Evolutionary conservation across 2,113 vertebrate species (phyloP).

Genomic region (Cebus imitator): DNA sequence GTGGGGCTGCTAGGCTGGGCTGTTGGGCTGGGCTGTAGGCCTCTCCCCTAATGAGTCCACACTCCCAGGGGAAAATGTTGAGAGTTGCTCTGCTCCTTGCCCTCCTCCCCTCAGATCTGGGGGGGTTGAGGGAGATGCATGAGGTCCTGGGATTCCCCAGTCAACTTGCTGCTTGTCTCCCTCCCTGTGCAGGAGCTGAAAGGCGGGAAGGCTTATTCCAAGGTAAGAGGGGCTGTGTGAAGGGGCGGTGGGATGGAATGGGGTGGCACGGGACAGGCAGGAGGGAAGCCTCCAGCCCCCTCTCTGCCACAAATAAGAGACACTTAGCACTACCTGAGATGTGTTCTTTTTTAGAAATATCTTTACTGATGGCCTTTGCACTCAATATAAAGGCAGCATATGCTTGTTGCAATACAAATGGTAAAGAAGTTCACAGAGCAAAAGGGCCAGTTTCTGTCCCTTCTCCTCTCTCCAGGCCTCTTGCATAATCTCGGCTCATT

Average conservation of each 20-base stretch:
- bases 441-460: not conserved
- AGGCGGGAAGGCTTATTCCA: slow-evolving; percentile 96
- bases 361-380: not conserved
- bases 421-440: too few relatives aligned
- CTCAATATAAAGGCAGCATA: not conserved
- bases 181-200: slow-evolving; percentile 94
- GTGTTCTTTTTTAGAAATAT: not conserved
- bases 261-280: not conserved
- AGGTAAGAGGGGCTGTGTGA: slow-evolving; percentile 88
- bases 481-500: too few relatives aligned
- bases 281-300: not conserved
- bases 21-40: not conserved
- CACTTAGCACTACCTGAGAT: not conserved
- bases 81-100: not conserved
- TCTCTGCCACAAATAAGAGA: not conserved
- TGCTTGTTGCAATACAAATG: not conserved
- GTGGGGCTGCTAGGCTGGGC: not conserved
- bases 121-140: not conserved
- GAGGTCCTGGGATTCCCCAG: slow-evolving; percentile 33
- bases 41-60: not conserved
- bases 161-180: slow-evolving; percentile 71
- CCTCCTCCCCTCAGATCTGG: not conserved
- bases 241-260: not conserved
- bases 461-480: not conserved
- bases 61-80: not conserved